These are phyloP conservation scores for Tethea ocularis DNA, from an alignment of 2,888 invertebrate species.

Conservation along the genomic window DNA sequence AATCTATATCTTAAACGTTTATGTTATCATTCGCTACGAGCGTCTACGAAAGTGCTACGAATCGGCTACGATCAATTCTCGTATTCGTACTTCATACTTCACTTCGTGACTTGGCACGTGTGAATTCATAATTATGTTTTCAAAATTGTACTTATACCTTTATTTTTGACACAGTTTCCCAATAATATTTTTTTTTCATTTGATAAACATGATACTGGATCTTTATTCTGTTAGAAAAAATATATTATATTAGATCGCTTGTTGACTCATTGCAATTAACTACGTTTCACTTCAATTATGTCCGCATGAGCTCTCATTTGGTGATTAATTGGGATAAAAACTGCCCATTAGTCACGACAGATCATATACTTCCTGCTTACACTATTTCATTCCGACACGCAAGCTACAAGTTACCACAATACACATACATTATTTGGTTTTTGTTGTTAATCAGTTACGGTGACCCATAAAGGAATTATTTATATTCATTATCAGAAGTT, in stretches of 20 bases:
- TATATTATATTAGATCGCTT: neutral
- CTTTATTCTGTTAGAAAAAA: neutral
- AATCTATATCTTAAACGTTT: slow-evolving; percentile 54
- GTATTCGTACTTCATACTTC: slow-evolving; percentile 7
- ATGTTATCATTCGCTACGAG: slow-evolving; percentile 58
- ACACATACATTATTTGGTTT: neutral
- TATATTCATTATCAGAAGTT: neutral
- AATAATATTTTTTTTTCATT: neutral
- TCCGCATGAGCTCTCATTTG: neutral
- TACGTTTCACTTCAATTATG: neutral
- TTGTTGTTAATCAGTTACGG: neutral
- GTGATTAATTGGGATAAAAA: neutral
- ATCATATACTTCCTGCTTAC: slow-evolving; percentile 3
- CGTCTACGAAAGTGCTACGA: slow-evolving; percentile 60
- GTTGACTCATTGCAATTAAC: neutral
- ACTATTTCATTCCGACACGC: slow-evolving; percentile 2
- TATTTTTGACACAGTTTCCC: neutral
- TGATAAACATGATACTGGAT: neutral
- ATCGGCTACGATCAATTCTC: slow-evolving; percentile 36
- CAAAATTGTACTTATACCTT: neutral
- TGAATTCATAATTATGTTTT: neutral
- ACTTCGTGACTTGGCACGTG: slow-evolving; percentile 8
- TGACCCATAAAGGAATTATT: neutral
- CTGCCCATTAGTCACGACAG: neutral
- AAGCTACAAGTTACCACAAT: neutral